These are phyloP conservation scores for Phoxinus phoxinus DNA, from an alignment of 2,113 vertebrate genomes.

Conservation along the genomic window DNA sequence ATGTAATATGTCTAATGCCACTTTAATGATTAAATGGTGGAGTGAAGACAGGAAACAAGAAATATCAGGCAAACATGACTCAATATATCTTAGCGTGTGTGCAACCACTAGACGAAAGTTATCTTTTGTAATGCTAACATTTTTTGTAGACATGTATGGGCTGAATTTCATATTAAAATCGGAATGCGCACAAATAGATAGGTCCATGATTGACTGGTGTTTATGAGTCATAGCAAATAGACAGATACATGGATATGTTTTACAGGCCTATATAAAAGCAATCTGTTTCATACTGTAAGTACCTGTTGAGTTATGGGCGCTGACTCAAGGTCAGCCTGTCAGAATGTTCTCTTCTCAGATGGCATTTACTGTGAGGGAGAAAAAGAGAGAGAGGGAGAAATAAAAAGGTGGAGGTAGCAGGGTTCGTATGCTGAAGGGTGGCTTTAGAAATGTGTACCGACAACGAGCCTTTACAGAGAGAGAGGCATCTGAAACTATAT, in stretches of 20 bases:
- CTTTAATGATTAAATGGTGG: no score
- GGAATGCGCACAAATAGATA: slow-evolving; percentile 17
- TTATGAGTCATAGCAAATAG: slow-evolving; percentile 32
- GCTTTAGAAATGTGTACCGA: slow-evolving; percentile 32
- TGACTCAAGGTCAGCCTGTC: slow-evolving; percentile 49
- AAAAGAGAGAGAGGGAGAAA: slow-evolving; percentile 35
- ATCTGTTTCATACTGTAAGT: slow-evolving; percentile 38
- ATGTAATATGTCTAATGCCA: no score
- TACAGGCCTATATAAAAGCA: slow-evolving; percentile 45
- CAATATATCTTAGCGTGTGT: background rate
- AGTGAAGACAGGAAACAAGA: no score
- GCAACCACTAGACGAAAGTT: background rate
- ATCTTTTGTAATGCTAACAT: background rate
- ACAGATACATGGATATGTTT: slow-evolving; percentile 46
- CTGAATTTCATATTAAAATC: background rate
- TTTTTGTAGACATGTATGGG: background rate
- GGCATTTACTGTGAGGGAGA: slow-evolving; percentile 51
- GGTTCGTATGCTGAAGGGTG: slow-evolving; percentile 30
- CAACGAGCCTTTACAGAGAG: slow-evolving; percentile 39
- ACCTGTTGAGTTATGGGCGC: slow-evolving; percentile 46
- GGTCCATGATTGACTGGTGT: slow-evolving; percentile 42
- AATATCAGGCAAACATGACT: no score
- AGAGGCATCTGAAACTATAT: background rate
- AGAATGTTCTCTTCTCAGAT: slow-evolving; percentile 54
- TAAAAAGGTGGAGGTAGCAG: slow-evolving; percentile 40